Base-by-base conservation (phyloP, 2,888 invertebrate species). In the Anthophora plumipes region DNA sequence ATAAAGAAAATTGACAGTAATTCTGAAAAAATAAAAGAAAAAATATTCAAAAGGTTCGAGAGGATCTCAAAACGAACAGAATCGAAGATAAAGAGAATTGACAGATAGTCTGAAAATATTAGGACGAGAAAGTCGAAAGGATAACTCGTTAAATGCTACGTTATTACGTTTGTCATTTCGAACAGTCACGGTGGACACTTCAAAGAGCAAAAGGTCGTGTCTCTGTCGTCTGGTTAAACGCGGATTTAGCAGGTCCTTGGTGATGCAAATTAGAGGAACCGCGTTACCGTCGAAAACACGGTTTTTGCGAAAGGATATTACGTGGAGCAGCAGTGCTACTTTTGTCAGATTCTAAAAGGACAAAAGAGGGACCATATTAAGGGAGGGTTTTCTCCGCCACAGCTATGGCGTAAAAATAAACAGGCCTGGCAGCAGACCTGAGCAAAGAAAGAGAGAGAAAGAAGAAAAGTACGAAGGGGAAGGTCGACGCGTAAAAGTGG, bases 371-470 rank as follows among this genome's bases (percentile, higher is more conserved):
- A 68, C 66, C 20, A 48, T 61, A 43, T 59, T 48, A 48, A 69
- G 52, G 63, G 46, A 20, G 48, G 55, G 31, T 31, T 31, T 8
- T 59, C 61, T 20, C 48, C 43, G 57, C 22, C 37, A 48, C 37
- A 22, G 8, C 60, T 54, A 37, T 43, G 46, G 76, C 50, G 76
- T 72, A 61, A 80, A 85, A 80, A 83, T 85, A 85, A 80, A 85
- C 80, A 76, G 60, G 46, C 17, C 20, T 50, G 55, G 54, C 25
- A 20, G 43, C 39, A 59, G 46, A 70, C 9, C 54, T 5, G 39
- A 52, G 48, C 8, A 11, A 20, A 25, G n/a, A 11, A 1, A 7
- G 2, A 50, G 68, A 17, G 22, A 41, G 14, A 31, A 17, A 17
- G 8, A n/a, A 20, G 37, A 17, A 63, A 50, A n/a, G n/a, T 8